These are phyloP conservation scores for Lordiphosa andalusiaca DNA, from an alignment of 2,888 invertebrate species.

Conservation along the genomic window DNA sequence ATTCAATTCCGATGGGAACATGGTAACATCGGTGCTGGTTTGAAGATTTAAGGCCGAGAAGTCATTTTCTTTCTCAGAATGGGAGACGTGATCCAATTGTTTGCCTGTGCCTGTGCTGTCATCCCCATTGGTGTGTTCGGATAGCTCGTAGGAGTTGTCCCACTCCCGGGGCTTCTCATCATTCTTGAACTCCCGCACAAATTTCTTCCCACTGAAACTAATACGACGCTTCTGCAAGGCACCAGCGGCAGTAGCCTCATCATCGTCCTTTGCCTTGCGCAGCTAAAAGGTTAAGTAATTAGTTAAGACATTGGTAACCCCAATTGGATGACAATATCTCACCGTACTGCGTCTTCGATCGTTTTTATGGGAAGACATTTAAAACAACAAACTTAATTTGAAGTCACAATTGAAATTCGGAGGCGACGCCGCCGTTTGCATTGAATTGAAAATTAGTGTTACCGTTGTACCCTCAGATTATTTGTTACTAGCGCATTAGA, in stretches of 20 bases:
- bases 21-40: conserved; percentile 49
- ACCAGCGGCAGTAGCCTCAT: conserved; percentile 15
- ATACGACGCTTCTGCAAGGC: conserved; percentile 45
- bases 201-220: conserved; percentile 62
- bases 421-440: no score
- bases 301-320: no score
- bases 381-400: no score
- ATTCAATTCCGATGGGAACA: conserved; percentile 45
- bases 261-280: conserved; percentile 20
- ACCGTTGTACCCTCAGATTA: no score
- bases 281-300: conserved; percentile 18
- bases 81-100: background rate
- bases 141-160: conserved; percentile 59
- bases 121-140: conserved; percentile 47
- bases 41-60: conserved; percentile 38
- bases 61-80: conserved; percentile 38
- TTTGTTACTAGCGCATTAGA: no score
- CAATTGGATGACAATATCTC: no score
- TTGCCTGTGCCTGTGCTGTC: conserved; percentile 33
- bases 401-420: no score
- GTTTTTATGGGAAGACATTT: no score
- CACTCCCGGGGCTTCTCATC: conserved; percentile 48
- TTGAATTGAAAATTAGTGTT: no score
- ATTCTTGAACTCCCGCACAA: conserved; percentile 49
- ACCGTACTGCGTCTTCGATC: no score